phyloP scores from a whole-genome alignment of 2,888 invertebrate species.

The Drosophila nigritarsus region DNA sequence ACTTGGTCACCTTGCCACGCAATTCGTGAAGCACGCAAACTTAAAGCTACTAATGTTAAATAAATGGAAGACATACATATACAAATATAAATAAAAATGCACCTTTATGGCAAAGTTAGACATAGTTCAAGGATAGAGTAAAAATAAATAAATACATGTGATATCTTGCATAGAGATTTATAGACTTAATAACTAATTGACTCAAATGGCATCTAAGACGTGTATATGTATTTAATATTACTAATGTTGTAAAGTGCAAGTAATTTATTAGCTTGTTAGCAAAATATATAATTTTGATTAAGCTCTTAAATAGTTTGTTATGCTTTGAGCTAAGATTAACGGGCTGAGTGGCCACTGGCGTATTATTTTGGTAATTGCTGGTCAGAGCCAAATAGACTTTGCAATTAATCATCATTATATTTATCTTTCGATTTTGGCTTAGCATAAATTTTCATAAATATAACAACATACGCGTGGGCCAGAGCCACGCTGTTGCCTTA shows the following conservation, averaged over 20 bases:
- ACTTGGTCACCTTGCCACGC: background rate
- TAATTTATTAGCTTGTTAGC: background rate
- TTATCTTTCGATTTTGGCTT: conserved; percentile 25
- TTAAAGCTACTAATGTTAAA: conserved; percentile 22
- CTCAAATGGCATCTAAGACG: background rate
- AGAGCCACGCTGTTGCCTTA: conserved; percentile 7
- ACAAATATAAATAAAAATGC: conserved; percentile 4
- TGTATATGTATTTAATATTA: background rate
- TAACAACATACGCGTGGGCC: conserved; percentile 16
- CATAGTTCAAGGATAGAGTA: background rate
- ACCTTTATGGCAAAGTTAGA: background rate
- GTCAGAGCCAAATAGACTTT: background rate
- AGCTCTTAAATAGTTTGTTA: background rate
- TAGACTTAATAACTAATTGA: background rate
- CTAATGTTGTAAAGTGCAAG: background rate
- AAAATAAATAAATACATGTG: background rate
- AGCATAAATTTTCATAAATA: conserved; percentile 43
- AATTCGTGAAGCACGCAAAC: background rate
- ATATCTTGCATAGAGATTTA: background rate
- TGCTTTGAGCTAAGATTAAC: background rate
- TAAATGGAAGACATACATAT: conserved; percentile 17
- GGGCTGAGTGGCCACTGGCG: background rate
- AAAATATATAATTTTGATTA: conserved; percentile 4
- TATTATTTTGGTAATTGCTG: background rate
- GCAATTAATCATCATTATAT: conserved; percentile 42